Base-by-base conservation (phyloP, 2,113 vertebrate species). In the Anas platyrhynchos region DNA sequence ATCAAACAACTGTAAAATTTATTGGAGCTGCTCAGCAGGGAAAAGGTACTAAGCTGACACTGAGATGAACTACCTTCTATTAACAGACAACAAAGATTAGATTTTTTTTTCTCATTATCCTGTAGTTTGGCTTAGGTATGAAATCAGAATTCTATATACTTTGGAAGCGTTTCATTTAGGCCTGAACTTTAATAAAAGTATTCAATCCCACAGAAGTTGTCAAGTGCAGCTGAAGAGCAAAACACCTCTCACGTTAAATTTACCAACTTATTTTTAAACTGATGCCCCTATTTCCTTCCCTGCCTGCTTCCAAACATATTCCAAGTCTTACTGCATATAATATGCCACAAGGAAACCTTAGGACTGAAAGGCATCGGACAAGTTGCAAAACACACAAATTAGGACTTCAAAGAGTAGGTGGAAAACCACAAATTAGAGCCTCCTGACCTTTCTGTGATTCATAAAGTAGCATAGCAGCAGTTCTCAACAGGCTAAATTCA, bases 341-440 rank as follows among this genome's bases (percentile, higher is more conserved):
- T 7, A 78, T 8, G 25, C 38, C 62, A 89, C 83, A 84, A 82
- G 80, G 62, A 78, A 87, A 74, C 63, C 77, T 62, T 6, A 20
- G 41, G 71, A 91, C 55, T 66, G 54, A 62, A 41, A 82, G 36
- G 62, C 80, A 96, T 74, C 88, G 82, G 76, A 58, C 88, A 85
- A 92, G 91, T 65, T 92, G 63, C 83, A 92, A 84, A 76, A 56
- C 54, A 85, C 50, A 62, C 69, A 77, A 82, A 93, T 66, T 83
- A 31, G 50, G 69, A 71, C 94, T 93, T 96, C 88, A 96, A 95
- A 85, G 94, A 79, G 88, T 41, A 92, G 84, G 95, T 95, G 91
- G 86, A 20, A 97, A 97, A 91, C 91, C 93, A 82, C 94, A 96
- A 96, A 96, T 92, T 77, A 81, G 58, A 89, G 58, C 79, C 82